Conservation (phyloP, 1,140 invertebrate species). For the Protaetia brevitarsis region DNA sequence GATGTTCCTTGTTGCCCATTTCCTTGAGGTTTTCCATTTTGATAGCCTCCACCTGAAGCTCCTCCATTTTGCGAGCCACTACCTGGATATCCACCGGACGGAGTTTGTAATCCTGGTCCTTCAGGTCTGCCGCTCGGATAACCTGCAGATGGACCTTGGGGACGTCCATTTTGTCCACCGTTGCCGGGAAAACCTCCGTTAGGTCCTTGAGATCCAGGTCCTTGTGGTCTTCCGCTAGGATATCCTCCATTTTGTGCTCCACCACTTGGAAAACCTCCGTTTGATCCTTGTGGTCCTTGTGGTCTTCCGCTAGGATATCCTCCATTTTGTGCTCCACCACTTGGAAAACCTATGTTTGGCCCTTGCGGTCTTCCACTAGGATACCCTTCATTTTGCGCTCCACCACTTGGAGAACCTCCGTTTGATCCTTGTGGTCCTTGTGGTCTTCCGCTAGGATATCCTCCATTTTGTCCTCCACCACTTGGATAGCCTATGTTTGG, state of each 20-base stretch:
- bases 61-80: slow-evolving; percentile 20
- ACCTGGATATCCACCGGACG: slow-evolving; percentile 34
- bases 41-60: slow-evolving; percentile 10
- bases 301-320: slow-evolving; percentile 35
- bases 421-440: neutral
- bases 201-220: slow-evolving; percentile 30
- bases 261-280: too few species aligned
- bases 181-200: slow-evolving; percentile 24
- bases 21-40: too few species aligned
- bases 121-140: slow-evolving; percentile 30
- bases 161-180: slow-evolving; percentile 35
- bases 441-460: neutral
- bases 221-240: slow-evolving; percentile 29
- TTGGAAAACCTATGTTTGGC: neutral
- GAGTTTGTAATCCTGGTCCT: slow-evolving; percentile 26
- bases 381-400: slow-evolving; percentile 20
- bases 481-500: neutral
- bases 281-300: too few species aligned
- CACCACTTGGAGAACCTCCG: slow-evolving; percentile 22
- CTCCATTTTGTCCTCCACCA: too few species aligned
- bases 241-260: slow-evolving; percentile 32
- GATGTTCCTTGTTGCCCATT: slow-evolving; percentile 44
- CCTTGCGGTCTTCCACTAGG: neutral
- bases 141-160: slow-evolving; percentile 23
- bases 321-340: slow-evolving; percentile 27